phyloP scores from a whole-genome alignment of 2,797 vertebrate genomes.

The Sus cebifrons region DNA sequence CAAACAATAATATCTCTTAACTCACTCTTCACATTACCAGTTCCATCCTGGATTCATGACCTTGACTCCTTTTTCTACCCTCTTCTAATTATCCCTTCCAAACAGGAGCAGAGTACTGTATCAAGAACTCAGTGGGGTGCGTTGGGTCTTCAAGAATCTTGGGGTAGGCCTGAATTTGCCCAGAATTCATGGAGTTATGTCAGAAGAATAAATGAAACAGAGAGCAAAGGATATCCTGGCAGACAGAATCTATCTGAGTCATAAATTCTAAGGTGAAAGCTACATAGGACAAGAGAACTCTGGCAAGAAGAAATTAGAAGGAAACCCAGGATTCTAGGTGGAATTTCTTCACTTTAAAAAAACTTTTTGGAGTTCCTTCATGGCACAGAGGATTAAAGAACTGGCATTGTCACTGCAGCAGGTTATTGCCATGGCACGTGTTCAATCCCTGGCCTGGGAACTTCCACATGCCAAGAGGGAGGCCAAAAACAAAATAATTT shows the following conservation, averaged over 20 bases:
- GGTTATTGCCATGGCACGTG: no score
- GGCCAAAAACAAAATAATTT: neutral
- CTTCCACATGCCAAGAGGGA: no score
- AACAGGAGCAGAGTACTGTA: neutral
- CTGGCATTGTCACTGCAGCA: no score
- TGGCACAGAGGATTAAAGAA: no score
- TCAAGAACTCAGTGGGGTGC: neutral
- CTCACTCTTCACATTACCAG: neutral
- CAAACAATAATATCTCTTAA: neutral
- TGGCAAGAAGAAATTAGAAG: neutral
- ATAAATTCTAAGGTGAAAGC: neutral
- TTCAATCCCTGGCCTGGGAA: no score
- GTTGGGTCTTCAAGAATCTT: neutral
- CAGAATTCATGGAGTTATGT: neutral
- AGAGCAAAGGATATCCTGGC: neutral
- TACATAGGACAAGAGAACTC: neutral
- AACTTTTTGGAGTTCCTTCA: no score
- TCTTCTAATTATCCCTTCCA: neutral
- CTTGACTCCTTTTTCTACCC: neutral
- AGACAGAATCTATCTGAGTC: neutral
- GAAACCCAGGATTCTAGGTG: neutral
- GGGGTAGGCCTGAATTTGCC: no score
- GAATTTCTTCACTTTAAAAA: neutral
- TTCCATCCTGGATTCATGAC: slow-evolving; percentile 7
- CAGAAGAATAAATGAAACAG: neutral